phyloP scores from a whole-genome alignment of 1,140 invertebrate genomes.

The Whitmania pigra region DNA sequence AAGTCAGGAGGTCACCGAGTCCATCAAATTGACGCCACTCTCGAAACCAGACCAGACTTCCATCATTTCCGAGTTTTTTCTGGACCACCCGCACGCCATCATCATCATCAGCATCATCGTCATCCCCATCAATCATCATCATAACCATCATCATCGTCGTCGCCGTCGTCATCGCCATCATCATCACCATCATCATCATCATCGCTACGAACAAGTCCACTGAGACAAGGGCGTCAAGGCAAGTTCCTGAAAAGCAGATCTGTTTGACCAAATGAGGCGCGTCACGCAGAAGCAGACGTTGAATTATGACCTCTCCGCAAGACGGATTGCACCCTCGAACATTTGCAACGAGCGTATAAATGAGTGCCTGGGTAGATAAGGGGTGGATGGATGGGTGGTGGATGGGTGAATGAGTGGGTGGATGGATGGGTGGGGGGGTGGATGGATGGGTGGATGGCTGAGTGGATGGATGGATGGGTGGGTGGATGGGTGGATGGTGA shows the following conservation, averaged over 20 bases:
- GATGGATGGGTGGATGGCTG: not conserved
- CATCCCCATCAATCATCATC: not conserved
- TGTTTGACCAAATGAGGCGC: too few relatives aligned
- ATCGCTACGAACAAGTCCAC: not conserved
- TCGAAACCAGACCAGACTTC: not conserved
- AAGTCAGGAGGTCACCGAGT: too few relatives aligned
- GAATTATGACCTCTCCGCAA: too few relatives aligned
- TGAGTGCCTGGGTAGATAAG: slow-evolving; percentile 24
- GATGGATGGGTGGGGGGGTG: not conserved
- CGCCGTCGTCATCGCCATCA: not conserved
- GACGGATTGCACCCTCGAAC: too few relatives aligned
- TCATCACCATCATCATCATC: slow-evolving; percentile 9
- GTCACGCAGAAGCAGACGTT: too few relatives aligned
- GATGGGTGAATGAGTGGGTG: not conserved
- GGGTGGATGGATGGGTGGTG: slow-evolving; percentile 17
- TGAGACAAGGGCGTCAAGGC: too few relatives aligned
- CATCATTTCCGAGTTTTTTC: too few relatives aligned
- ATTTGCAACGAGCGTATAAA: too few relatives aligned
- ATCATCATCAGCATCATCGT: slow-evolving; percentile 7
- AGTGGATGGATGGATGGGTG: not conserved
- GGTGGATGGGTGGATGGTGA: slow-evolving; percentile 15
- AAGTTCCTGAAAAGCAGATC: too few relatives aligned
- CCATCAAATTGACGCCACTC: not conserved
- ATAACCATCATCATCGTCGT: not conserved
- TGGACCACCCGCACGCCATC: too few relatives aligned